Base-by-base conservation (phyloP, 1,140 invertebrate genomes). In the Leptonema lineaticorne region DNA sequence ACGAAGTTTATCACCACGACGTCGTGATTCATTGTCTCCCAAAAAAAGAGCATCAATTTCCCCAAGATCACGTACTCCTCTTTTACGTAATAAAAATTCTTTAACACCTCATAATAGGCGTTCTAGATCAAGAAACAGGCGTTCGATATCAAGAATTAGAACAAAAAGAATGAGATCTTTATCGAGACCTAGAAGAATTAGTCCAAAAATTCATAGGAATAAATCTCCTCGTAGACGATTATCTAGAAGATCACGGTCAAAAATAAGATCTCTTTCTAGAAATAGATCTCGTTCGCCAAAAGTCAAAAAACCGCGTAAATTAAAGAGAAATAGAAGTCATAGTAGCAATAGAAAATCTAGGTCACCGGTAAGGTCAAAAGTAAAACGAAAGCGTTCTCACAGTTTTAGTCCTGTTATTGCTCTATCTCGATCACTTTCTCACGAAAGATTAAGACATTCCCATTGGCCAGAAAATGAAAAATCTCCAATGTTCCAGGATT, bases 221-320 rank as follows among this genome's bases (percentile, higher is more conserved):
- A 75, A 78, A 11, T 78, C 78, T 5, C 74, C 76, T 1, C 73
- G 72, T 26, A 70, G 79, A 50, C 46, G 69, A 26, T 29, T 65
- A 0, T 22, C 63, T 76, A 78, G 9, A 20, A 74, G 33, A 78
- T 81, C 82, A 0, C 78, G 79, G 0, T 83, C 83, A 2, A 78
- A 79, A 75, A 83, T 83, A 0, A 76, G 81, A 45, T 85, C 83
- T 4, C 73, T 78, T n/a, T 84, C 84, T 0, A 78, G 78, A 33
- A 77, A 78, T n/a, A 78, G 82, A 5, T 78, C 80, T 2, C 74
- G 77, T 6, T 78, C 79, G 1, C 77, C 46, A 69, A 76, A 74
- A 58, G 74, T 73, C 2, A 78, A 78, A 69, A 72, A 75, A 70
- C 68, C 74, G 62, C 73, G 76, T 50, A 65, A 72, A 67, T 27